Evolutionary conservation across 2,797 vertebrate species (phyloP), one percentile per base, ranked within the genome.

Genomic region (Toxotes lorentzi): DNA sequence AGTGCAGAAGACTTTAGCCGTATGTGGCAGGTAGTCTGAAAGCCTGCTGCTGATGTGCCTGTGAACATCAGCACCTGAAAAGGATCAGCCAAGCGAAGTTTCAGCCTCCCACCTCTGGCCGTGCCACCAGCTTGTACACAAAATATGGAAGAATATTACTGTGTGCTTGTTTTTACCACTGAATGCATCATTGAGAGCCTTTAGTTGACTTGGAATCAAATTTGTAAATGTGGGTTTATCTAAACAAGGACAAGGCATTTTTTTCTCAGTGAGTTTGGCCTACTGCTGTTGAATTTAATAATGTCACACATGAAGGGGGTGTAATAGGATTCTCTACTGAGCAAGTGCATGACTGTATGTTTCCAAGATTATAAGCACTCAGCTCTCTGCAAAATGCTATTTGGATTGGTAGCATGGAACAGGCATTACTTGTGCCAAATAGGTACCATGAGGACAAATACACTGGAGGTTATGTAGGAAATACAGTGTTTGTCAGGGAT

Each of bases 11-110:
- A 76, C 85, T 89, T 84, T n/a, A 77, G 74, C 67, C 1, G 11
- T 65, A 58, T 43, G 68, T 78, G 76, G 74, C 83, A 84, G 85
- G 85, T 79, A 80, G 79, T 24, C 75, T 73, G 85, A 86, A 70
- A 72, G 51, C 85, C 56, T 23, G 54, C 60, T 40, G 53, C 58
- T 60, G 76, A 89, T 68, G 54, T 72, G 77, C 19, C 60, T 70
- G 70, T 73, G 80, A 91, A 65, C 16, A 14, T 69, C 72, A 76
- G 80, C 82, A 57, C 73, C 72, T 72, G 74, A 78, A 82, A 73
- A 67, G 51, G 58, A 80, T 82, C 84, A 80, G 62, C 43, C 73
- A 67, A 41, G 72, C 7, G 35, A 70, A 81, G 64, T 47, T n/a
- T 72, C 79, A 54, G 53, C 79, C 67, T 73, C 79, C 48, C 84